phyloP scores from a whole-genome alignment of 2,888 invertebrate genomes.

The Aporophyla nigra region DNA sequence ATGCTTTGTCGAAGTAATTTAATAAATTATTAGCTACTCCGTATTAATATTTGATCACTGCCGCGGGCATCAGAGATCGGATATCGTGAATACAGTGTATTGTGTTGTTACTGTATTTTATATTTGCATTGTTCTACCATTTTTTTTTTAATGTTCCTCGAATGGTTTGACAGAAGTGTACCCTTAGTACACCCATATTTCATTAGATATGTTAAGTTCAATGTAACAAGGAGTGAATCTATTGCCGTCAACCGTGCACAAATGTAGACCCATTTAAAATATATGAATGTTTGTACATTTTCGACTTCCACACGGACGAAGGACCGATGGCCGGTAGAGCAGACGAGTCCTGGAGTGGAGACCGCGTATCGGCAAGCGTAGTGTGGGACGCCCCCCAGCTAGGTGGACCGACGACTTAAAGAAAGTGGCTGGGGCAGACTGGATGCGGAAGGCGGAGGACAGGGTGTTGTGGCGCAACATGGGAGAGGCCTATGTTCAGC shows the following conservation, averaged over 20 bases:
- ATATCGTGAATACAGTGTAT: conserved; percentile 5
- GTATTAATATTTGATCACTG: conserved; percentile 48
- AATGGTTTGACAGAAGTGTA: neutral
- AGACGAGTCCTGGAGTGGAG: too few relatives aligned
- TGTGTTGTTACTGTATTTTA: neutral
- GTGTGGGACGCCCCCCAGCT: too few relatives aligned
- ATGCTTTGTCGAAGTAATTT: conserved; percentile 65
- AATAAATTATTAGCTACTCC: conserved; percentile 58
- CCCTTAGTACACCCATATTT: neutral
- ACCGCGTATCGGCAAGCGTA: too few relatives aligned
- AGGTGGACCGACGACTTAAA: too few relatives aligned
- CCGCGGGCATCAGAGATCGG: conserved; percentile 31
- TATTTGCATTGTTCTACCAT: neutral
- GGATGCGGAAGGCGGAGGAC: too few relatives aligned
- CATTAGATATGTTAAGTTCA: neutral
- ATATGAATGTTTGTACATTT: too few relatives aligned
- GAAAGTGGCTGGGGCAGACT: too few relatives aligned
- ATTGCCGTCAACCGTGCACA: neutral
- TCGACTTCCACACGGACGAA: too few relatives aligned
- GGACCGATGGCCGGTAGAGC: too few relatives aligned
- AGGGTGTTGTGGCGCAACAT: too few relatives aligned
- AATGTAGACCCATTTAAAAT: neutral
- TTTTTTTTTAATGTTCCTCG: neutral
- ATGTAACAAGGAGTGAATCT: neutral
- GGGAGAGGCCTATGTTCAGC: too few relatives aligned